phyloP scores from a whole-genome alignment of 2,113 vertebrate species.

The Tauraco erythrolophus region DNA sequence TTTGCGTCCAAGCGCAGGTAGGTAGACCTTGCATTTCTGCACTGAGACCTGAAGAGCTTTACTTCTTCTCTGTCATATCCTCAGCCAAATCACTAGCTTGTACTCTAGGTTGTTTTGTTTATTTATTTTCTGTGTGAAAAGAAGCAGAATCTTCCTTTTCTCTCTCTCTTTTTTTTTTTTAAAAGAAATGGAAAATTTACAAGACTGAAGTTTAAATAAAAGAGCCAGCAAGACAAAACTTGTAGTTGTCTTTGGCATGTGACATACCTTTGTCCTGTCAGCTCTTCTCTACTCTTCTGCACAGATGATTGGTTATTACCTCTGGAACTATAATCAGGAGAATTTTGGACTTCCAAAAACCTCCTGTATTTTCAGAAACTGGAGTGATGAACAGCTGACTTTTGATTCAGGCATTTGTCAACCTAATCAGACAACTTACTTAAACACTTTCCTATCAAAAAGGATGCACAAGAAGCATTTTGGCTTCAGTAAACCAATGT shows the following conservation, averaged over 20 bases:
- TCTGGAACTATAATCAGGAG: not conserved
- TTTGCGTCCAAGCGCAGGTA: not conserved
- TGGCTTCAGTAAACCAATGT: not conserved
- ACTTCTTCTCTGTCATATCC: not conserved
- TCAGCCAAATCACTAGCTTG: not conserved
- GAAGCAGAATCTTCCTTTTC: not conserved
- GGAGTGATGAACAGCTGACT: not conserved
- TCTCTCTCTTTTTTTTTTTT: not conserved
- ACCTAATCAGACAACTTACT: not conserved
- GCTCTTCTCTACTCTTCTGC: not conserved
- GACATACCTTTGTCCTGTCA: not conserved
- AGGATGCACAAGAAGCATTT: not conserved
- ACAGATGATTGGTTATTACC: not conserved
- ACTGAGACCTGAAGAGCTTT: not conserved
- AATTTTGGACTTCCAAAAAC: not conserved
- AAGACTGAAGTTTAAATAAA: not conserved
- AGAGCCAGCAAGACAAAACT: not conserved
- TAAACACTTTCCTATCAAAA: not conserved
- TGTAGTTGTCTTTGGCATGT: not conserved
- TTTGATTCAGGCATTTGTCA: not conserved
- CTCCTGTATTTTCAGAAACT: not conserved
- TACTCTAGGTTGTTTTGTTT: not conserved
- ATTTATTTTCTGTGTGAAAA: not conserved
- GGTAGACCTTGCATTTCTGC: not conserved
- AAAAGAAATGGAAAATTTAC: not conserved